Percentiles rank a stretch among this genome's conserved stretches.
These are phyloP conservation scores for Ailurus styani DNA, from an alignment of 2,113 vertebrate genomes.

Conservation along the genomic window DNA sequence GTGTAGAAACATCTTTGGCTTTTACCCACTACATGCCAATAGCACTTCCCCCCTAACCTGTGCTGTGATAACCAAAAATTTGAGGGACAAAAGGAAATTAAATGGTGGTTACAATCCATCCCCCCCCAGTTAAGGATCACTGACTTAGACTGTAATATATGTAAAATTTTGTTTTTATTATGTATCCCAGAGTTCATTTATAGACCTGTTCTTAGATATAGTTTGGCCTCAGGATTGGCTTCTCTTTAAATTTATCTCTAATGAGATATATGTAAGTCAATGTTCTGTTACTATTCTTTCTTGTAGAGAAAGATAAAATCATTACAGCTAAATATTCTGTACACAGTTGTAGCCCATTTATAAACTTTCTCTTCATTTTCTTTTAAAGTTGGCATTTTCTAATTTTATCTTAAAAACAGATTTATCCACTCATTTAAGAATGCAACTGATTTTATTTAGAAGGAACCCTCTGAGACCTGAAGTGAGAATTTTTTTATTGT, in stretches of 20 bases:
- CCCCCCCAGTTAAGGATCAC: not conserved
- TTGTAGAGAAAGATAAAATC: not conserved
- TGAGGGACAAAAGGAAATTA: not conserved
- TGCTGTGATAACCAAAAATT: not conserved
- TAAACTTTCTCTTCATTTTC: not conserved
- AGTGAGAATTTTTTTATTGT: not conserved
- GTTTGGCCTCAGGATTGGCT: not conserved
- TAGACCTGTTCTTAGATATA: not conserved
- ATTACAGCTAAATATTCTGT: not conserved
- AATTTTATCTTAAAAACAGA: not conserved
- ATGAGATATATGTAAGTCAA: not conserved
- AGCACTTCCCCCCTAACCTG: not conserved
- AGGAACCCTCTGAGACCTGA: not conserved
- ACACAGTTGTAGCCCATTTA: not conserved
- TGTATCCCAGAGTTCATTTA: not conserved
- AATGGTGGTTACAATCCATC: not conserved
- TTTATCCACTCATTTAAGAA: not conserved
- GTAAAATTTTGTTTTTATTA: not conserved
- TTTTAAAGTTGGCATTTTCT: constrained; percentile 21
- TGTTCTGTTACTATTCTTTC: not conserved
- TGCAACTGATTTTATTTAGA: not conserved
- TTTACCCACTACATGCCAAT: not conserved
- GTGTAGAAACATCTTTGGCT: not conserved
- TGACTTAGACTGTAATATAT: not conserved
- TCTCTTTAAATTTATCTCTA: not conserved